A percentile compares a stretch with the other conserved stretches of the same genome.
Evolutionary conservation across 2,113 vertebrate species (phyloP).

Genomic region (Apistogramma diplotaenia): DNA sequence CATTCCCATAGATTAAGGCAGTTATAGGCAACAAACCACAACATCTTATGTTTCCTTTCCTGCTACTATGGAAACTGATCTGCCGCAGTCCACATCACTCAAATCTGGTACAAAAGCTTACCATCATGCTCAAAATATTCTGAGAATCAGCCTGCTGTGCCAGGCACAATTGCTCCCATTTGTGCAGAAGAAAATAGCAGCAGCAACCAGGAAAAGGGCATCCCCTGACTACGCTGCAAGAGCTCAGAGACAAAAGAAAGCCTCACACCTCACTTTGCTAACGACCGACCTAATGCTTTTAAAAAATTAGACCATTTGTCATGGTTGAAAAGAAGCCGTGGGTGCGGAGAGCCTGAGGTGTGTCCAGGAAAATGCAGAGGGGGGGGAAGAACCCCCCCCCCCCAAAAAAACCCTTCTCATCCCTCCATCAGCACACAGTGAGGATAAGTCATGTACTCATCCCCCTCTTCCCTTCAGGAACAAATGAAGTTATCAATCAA

Average conservation of each 20-base stretch:
- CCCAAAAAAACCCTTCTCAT: neutral
- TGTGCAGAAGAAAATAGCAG: constrained; percentile 9
- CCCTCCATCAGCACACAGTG: constrained; percentile 9
- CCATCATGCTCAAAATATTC: constrained; percentile 26
- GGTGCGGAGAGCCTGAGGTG: constrained; percentile 36
- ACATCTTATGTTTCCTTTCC: constrained; percentile 4
- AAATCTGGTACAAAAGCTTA: constrained; percentile 24
- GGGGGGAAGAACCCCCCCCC: neutral
- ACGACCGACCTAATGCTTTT: constrained; percentile 41
- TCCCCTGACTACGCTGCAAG: neutral
- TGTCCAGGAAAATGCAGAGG: constrained; percentile 5
- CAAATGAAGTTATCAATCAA: constrained; percentile 79
- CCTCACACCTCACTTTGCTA: constrained; percentile 34
- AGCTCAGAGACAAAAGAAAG: constrained; percentile 9
- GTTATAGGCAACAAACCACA: neutral
- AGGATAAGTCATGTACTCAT: constrained; percentile 50
- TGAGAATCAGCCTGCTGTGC: constrained; percentile 30
- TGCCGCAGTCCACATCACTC: constrained; percentile 23
- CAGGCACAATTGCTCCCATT: constrained; percentile 29
- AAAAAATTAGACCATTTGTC: constrained; percentile 47
- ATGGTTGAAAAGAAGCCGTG: constrained; percentile 39
- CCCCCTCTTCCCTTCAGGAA: constrained; percentile 53
- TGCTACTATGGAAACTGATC: constrained; percentile 50
- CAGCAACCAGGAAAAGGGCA: constrained; percentile 10
- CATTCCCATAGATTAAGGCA: constrained; percentile 20